Conservation (phyloP, 2,797 vertebrate genomes). For the Cheirogaleus major region DNA sequence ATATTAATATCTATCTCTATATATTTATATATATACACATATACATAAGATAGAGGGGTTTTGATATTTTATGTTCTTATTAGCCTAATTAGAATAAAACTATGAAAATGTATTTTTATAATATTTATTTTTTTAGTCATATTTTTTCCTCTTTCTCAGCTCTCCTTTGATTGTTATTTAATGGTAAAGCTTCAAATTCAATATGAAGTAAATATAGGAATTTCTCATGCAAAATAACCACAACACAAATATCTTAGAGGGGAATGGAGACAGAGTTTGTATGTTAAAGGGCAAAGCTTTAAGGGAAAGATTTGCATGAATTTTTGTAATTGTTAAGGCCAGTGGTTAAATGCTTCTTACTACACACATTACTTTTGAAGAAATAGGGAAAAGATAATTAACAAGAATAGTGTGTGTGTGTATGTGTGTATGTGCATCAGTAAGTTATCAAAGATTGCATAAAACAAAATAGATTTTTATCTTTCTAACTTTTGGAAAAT, state of each 20-base stretch:
- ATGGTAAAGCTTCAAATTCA: neutral
- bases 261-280: neutral
- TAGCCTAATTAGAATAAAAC: neutral
- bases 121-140: neutral
- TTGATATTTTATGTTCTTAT: neutral
- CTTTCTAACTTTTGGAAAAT: neutral
- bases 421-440: neutral
- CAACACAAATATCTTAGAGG: neutral
- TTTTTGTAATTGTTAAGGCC: neutral
- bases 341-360: neutral
- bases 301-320: neutral
- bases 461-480: neutral
- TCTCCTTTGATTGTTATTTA: neutral
- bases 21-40: neutral
- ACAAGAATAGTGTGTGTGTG: neutral
- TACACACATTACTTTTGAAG: neutral
- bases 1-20: neutral
- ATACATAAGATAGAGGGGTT: neutral
- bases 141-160: neutral
- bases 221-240: neutral
- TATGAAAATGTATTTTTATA: neutral
- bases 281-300: neutral
- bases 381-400: neutral
- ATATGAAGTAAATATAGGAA: neutral
- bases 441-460: neutral